Evolutionary conservation across 2,888 invertebrate genomes (phyloP), one percentile per base, ranked within the genome.

Genomic region (Flexamia atlantica): DNA sequence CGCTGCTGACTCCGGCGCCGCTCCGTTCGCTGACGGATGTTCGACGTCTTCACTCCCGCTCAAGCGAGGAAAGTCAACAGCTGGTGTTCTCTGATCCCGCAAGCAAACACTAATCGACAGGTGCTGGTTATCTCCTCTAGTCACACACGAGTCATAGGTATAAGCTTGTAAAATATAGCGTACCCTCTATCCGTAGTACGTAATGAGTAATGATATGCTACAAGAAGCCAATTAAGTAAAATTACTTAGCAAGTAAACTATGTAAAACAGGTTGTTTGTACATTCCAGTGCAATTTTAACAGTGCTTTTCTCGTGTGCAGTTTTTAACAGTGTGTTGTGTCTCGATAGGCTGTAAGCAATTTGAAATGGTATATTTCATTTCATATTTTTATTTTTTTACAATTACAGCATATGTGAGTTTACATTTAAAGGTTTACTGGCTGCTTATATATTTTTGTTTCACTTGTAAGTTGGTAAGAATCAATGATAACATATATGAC

Each of bases 21-120:
- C 90, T 92, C 79, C 90, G 92, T 72, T 91, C 92, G 17, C 89
- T 92, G 50, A 91, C 91, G 82, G 92, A 92, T 86, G 90, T 91
- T n/a, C 89, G 91, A 57, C 89, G 91, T n/a, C 88, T 90, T 74
- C 90, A 91, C 86, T 89, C 81, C 23, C 85, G 87, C 46, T 85
- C 84, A 25, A 86, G 86, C 40, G 87, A 88, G 86, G 87, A 88
- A 74, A 87, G 87, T 76, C 87, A 88, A 84, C 85, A 87, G 42
- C 85, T 87, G 5, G 87, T 88, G 25, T n/a, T 85, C 23, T 83
- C 86, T 17, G 86, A 86, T 30, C 85, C 83, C 50, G 46, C 74
- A 5, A 46, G 68, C 30, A 82, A 81, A 64, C 82, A 84, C 30
- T 81, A 64, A 40, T 28, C 5, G 30, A 64, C 1, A 28, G 25